Percentiles rank a stretch among this genome's conserved stretches.
Evolutionary conservation across 2,888 invertebrate genomes (phyloP).

Genomic region (Harmothoe impar): DNA sequence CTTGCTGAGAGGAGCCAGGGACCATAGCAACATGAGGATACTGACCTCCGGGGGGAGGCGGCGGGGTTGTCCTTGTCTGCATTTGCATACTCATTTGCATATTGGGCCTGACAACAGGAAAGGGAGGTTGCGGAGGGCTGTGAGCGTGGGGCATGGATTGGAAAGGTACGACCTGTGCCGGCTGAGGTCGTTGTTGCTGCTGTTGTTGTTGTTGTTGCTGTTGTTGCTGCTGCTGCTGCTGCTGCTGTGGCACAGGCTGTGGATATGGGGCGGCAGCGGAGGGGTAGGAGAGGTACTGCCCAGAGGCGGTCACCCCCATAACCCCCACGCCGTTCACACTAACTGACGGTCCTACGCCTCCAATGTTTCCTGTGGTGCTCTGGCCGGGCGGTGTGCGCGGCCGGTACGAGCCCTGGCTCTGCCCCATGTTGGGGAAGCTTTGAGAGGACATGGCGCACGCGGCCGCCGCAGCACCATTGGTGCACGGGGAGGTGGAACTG

Average conservation of each 20-base stretch:
- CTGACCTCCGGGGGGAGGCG: conserved; percentile 66
- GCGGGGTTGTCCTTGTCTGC: conserved; percentile 72
- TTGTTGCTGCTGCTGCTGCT: background rate
- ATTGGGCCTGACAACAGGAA: conserved; percentile 75
- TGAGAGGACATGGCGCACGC: conserved; percentile 7
- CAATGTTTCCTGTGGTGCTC: conserved; percentile 59
- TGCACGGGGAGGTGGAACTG: conserved; percentile 44
- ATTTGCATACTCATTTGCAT: conserved; percentile 79
- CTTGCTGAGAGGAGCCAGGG: conserved; percentile 38
- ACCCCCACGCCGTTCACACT: conserved; percentile 42
- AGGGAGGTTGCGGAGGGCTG: conserved; percentile 71
- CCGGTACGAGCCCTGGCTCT: conserved; percentile 69
- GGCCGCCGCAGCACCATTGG: conserved; percentile 49
- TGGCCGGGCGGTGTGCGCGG: conserved; percentile 73
- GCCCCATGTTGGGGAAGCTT: conserved; percentile 13
- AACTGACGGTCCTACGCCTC: conserved; percentile 61
- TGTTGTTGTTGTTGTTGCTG: background rate
- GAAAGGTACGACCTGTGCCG: conserved; percentile 40
- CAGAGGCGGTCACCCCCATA: conserved; percentile 1
- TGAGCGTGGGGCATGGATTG: conserved; percentile 66
- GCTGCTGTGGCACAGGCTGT: conserved; percentile 23
- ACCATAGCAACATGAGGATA: conserved; percentile 56
- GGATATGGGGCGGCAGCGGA: conserved; percentile 27
- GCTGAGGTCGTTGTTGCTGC: conserved; percentile 34
- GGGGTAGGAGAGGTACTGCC: conserved; percentile 49